phyloP scores from a whole-genome alignment of 2,888 invertebrate genomes.

The Dyspetes luteomarginatus region DNA sequence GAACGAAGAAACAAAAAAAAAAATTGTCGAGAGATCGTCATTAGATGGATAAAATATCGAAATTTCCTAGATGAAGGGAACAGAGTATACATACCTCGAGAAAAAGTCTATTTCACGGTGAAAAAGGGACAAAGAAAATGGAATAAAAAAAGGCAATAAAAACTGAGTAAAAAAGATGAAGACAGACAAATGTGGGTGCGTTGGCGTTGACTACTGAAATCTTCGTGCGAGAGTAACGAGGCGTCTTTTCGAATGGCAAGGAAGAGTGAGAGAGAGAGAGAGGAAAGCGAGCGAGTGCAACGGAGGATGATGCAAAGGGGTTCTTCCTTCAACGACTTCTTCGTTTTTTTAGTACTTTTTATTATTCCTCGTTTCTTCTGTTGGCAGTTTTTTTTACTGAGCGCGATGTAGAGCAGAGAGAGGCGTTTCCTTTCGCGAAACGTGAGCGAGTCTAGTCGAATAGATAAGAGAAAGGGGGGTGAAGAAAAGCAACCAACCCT shows the following conservation, averaged over 20 bases:
- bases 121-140: conserved; percentile 9
- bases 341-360: background rate
- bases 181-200: background rate
- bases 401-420: conserved; percentile 18
- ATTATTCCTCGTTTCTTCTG: conserved; percentile 17
- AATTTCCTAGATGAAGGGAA: conserved; percentile 4
- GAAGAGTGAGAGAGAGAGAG: background rate
- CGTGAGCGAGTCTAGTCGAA: background rate
- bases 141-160: conserved; percentile 15
- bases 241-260: background rate
- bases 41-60: background rate
- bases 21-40: background rate
- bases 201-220: background rate
- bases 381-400: conserved; percentile 2
- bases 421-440: background rate
- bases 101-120: conserved; percentile 43
- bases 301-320: background rate
- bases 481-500: background rate
- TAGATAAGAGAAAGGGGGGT: conserved; percentile 5
- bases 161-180: background rate
- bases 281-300: too few species aligned
- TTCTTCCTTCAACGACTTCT: background rate
- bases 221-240: conserved; percentile 23
- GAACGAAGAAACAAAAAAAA: background rate
- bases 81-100: background rate